A percentile compares a stretch with the other conserved stretches of the same genome.
Conservation (phyloP, 2,888 invertebrate genomes). For the Dolichopus griseipennis region DNA sequence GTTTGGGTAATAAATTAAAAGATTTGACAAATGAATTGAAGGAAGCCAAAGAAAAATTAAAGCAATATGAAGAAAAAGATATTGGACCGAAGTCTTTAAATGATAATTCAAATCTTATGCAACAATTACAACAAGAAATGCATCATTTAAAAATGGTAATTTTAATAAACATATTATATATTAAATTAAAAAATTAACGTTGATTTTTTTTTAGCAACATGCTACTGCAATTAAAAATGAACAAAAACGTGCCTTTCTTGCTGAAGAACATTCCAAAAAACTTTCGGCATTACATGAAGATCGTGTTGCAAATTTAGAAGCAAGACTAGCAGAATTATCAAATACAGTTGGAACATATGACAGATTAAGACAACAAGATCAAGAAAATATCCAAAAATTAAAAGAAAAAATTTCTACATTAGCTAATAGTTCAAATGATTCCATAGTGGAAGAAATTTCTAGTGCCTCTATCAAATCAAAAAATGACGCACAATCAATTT, state of each 20-base stretch:
- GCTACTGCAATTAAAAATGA: constrained; percentile 62
- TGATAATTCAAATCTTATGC: constrained; percentile 49
- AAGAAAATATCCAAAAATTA: constrained; percentile 59
- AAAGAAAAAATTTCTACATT: constrained; percentile 34
- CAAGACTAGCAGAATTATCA: constrained; percentile 67
- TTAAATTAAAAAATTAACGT: too few species aligned
- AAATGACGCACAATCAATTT: constrained; percentile 47
- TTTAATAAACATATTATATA: too few species aligned
- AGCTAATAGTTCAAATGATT: constrained; percentile 20
- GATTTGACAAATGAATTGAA: constrained; percentile 57
- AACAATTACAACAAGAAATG: constrained; percentile 65
- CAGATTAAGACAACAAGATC: constrained; percentile 60
- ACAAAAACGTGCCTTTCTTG: constrained; percentile 60
- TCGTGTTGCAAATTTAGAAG: constrained; percentile 66
- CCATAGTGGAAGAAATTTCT: neutral
- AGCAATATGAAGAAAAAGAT: constrained; percentile 48
- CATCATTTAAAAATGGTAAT: constrained; percentile 53
- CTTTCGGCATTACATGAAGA: constrained; percentile 65
- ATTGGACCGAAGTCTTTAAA: constrained; percentile 22
- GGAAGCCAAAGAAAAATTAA: constrained; percentile 53
- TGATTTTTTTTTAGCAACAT: constrained; percentile 46
- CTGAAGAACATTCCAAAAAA: constrained; percentile 61
- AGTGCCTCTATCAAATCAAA: constrained; percentile 33
- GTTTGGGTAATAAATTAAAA: constrained; percentile 34
- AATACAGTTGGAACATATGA: constrained; percentile 71